Percentiles rank a stretch among this genome's conserved stretches.
phyloP scores from a whole-genome alignment of 64 coral and sea anemone species.

The Cladopsammia gracilis region DNA sequence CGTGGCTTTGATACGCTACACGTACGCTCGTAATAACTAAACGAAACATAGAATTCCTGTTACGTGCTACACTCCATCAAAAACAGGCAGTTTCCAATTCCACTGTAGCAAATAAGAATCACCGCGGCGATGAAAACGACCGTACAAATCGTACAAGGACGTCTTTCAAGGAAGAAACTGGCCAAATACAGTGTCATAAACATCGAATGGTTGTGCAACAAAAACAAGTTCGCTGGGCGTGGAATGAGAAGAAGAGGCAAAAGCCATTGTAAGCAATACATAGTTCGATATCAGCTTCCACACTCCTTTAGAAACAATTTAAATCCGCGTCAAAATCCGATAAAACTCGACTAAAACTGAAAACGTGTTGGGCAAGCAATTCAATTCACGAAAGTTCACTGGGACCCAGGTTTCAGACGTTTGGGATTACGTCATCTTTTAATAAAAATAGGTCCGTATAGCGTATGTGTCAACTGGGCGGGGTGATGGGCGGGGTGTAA shows the following conservation, averaged over 20 bases:
- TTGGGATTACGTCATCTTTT: background rate
- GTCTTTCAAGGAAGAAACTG: conserved; percentile 98
- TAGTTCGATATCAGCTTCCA: conserved; percentile 42
- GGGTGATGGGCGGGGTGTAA: too few species aligned
- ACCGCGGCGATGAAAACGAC: conserved; percentile 96
- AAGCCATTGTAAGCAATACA: conserved; percentile 99
- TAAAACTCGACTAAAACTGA: background rate
- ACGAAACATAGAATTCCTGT: background rate
- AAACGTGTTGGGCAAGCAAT: background rate
- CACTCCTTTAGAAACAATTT: background rate
- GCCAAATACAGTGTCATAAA: conserved; percentile 99
- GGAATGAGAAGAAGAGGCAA: conserved; percentile 95
- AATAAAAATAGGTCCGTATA: too few species aligned
- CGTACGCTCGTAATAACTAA: background rate
- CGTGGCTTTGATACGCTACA: background rate
- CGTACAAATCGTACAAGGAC: conserved; percentile 99
- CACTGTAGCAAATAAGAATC: conserved; percentile 99
- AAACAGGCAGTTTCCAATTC: conserved; percentile 98
- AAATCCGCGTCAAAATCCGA: background rate
- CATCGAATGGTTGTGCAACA: conserved; percentile 98
- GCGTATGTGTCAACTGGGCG: background rate
- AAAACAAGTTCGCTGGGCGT: conserved; percentile 90
- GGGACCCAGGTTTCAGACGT: background rate
- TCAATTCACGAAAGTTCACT: background rate
- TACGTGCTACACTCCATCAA: conserved; percentile 91